Evolutionary conservation across 1,140 invertebrate genomes (phyloP), one percentile per base, ranked within the genome.

Genomic region (Nasonia giraulti): DNA sequence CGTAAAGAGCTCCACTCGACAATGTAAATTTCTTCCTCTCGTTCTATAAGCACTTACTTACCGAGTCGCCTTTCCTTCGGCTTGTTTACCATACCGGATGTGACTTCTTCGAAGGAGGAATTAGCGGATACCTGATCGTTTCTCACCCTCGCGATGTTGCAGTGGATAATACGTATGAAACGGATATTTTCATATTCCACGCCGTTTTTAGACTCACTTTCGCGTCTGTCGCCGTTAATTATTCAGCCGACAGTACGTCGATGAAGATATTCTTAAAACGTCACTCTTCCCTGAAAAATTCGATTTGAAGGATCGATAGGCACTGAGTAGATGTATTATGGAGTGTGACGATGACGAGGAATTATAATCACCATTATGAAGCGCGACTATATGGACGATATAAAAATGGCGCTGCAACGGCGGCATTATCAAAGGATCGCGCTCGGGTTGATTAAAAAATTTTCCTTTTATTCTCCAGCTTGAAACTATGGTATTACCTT

Each of bases 11-110:
- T 23, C 23, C 31, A 71, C 69, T 71, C 69, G 12, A 71, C 69
- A 71, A 71, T 71, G 69, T 71, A 71, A 71, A 71, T 17, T 8
- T 33, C 69, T 23, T 40, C 71, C 33, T 74, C 71, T 74, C 71
- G 10, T 23, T 74, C 33, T 62, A 44, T 44, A 66, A 23, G 14
- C 14, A 71, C 69, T 33, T 27, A 33, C 69, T 71, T 71, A 71
- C 27, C 69, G 27, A 2, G 27, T 66, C 27, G 1, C 20, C 69
- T 20, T 71, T 69, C 27, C 27, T 71, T 71, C 69, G 33, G 23
- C 69, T 71, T 71, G 69, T 33, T 71, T 71, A 31, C 69, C 55
- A 62, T 27, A 27, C 55, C 55, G 55, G 55, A 62, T 62, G 20
- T n/a, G 55, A 62, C 55, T 62, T 62, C 55, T 62, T 62, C n/a